Evolutionary conservation across 2,113 vertebrate species (phyloP).

Genomic region (Glaucidium brasilianum): DNA sequence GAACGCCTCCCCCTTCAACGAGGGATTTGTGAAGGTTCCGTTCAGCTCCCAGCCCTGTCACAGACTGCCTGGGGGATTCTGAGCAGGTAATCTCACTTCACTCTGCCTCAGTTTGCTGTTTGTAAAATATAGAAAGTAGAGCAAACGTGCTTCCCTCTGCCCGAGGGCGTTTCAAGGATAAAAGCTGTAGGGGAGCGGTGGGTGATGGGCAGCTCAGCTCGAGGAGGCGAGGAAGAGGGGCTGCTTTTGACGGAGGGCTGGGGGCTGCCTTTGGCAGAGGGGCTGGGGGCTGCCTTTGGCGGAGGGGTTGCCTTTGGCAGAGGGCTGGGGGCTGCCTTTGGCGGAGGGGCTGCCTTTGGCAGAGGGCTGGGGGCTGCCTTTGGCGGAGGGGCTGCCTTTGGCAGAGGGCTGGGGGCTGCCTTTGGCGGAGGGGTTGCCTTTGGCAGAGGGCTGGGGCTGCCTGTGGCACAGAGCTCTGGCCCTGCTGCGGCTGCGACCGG

Average conservation of each 20-base stretch:
- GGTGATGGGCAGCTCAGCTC: fast-evolving
- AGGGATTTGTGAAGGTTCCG: not conserved
- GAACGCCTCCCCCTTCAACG: fast-evolving
- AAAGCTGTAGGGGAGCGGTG: not conserved
- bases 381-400: too few species aligned
- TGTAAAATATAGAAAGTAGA: not conserved
- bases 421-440: not conserved
- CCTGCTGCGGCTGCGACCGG: fast-evolving
- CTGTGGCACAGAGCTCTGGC: not conserved
- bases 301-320: too few species aligned
- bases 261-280: too few species aligned
- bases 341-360: too few species aligned
- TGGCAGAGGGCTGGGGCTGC: too few species aligned
- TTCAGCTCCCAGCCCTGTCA: not conserved
- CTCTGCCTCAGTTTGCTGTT: not conserved
- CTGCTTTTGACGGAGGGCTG: too few species aligned
- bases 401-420: too few species aligned
- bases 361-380: too few species aligned
- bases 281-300: too few species aligned
- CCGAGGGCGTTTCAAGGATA: fast-evolving
- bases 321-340: too few species aligned
- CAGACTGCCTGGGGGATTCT: not conserved
- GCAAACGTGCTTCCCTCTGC: not conserved
- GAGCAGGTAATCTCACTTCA: not conserved
- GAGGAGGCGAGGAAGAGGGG: fast-evolving